Evolutionary conservation across 2,888 invertebrate species (phyloP).

Genomic region (Podabrus alpinus): DNA sequence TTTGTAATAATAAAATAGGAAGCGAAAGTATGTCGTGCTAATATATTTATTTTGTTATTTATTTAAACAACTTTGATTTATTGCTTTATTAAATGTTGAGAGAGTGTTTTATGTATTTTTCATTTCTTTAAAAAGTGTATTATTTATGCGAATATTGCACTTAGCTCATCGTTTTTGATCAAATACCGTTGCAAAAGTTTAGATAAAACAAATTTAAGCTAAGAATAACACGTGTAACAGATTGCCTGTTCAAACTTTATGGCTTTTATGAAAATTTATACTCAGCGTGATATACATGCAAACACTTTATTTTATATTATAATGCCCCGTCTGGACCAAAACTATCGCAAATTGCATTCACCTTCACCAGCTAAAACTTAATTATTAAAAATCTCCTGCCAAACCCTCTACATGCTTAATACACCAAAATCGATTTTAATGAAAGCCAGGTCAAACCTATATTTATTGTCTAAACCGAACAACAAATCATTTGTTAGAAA

Average conservation of each 20-base stretch:
- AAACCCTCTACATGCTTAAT: not conserved
- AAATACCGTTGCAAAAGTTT: constrained; percentile 8
- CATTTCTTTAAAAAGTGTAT: not conserved
- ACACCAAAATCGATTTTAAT: not conserved
- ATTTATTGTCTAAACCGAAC: constrained; percentile 11
- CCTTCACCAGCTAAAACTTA: not conserved
- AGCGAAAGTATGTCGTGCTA: not conserved
- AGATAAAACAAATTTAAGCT: constrained; percentile 15
- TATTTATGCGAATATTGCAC: not conserved
- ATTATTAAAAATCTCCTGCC: not conserved
- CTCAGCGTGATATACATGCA: constrained; percentile 10
- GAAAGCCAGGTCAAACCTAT: not conserved
- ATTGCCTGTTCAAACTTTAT: constrained; percentile 21
- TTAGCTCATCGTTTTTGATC: constrained; percentile 9
- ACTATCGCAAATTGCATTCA: not conserved
- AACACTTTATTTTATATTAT: constrained; percentile 12
- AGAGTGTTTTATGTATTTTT: not conserved
- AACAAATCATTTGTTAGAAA: constrained; percentile 19
- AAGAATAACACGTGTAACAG: constrained; percentile 19
- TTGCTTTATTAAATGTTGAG: not conserved
- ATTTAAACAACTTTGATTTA: not conserved
- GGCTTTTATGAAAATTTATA: constrained; percentile 21
- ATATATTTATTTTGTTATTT: not conserved
- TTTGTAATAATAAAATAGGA: not conserved
- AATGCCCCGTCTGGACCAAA: not conserved